Conservation (phyloP, 2,113 vertebrate species). For the Phylloscopus trochiloides region DNA sequence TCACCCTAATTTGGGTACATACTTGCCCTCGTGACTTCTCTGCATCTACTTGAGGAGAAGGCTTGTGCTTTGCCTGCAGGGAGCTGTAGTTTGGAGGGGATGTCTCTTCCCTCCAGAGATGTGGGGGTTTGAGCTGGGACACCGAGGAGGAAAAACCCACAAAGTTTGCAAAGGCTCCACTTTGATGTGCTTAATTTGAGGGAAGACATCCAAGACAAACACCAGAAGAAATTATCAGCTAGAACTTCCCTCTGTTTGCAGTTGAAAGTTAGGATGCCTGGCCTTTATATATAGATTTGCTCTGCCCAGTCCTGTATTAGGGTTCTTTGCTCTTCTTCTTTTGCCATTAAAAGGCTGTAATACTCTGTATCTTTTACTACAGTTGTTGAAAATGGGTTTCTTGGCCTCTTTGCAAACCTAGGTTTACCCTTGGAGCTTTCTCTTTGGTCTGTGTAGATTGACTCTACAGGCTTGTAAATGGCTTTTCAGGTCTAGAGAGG, state of each 20-base stretch:
- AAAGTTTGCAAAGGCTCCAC: not conserved
- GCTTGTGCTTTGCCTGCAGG: rapidly evolving
- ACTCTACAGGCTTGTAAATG: not conserved
- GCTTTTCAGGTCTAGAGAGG: not conserved
- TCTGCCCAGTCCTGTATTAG: not conserved
- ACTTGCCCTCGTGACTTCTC: not conserved
- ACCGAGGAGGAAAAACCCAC: not conserved
- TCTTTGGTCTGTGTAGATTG: not conserved
- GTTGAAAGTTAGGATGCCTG: not conserved
- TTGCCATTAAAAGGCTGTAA: not conserved
- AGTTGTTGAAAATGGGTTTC: not conserved
- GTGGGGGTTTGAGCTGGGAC: not conserved
- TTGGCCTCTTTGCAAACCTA: not conserved
- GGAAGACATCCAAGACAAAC: not conserved
- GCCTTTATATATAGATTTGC: not conserved
- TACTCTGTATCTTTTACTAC: rapidly evolving
- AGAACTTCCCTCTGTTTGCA: not conserved
- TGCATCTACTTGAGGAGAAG: rapidly evolving
- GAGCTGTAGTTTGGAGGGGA: not conserved
- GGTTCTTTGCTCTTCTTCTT: not conserved
- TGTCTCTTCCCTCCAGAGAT: not conserved
- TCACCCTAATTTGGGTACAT: not conserved
- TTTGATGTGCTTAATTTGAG: not conserved
- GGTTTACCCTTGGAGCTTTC: not conserved
- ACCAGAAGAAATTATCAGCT: not conserved